Conservation (phyloP, 2,113 vertebrate genomes). For the Coregonus clupeaformis region DNA sequence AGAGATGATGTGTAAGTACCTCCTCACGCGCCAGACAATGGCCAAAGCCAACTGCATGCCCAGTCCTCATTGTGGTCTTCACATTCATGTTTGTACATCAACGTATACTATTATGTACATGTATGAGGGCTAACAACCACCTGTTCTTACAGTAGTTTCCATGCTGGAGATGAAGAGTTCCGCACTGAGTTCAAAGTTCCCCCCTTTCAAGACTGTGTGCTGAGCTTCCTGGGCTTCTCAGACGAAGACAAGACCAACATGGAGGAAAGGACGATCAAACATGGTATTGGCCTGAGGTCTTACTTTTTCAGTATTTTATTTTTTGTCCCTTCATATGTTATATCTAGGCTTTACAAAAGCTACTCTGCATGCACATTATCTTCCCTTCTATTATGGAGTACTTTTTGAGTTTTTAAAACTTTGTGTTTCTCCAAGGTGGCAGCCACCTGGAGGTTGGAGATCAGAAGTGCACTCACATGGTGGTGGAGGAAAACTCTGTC, state of each 20-base stretch:
- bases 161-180: constrained; percentile 84
- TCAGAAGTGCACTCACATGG: constrained; percentile 90
- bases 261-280: constrained; percentile 97
- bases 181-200: constrained; percentile 91
- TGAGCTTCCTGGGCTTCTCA: constrained; percentile 95
- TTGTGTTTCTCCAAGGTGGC: constrained; percentile 76
- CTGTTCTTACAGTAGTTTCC: constrained; percentile 76
- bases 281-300: constrained; percentile 73
- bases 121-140: constrained; percentile 1
- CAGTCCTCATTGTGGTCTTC: not conserved
- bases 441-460: constrained; percentile 81
- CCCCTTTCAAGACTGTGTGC: constrained; percentile 93
- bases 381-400: too few relatives aligned
- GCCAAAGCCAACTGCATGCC: not conserved
- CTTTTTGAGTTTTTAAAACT: not conserved
- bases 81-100: too few relatives aligned
- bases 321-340: not conserved
- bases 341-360: too few relatives aligned
- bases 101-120: not conserved
- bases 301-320: not conserved
- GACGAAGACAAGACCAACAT: constrained; percentile 92
- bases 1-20: constrained; percentile 84
- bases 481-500: constrained; percentile 91
- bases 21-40: not conserved
- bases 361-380: too few relatives aligned